These are phyloP conservation scores for Steatornis caripensis DNA, from an alignment of 2,113 vertebrate species.

Conservation along the genomic window DNA sequence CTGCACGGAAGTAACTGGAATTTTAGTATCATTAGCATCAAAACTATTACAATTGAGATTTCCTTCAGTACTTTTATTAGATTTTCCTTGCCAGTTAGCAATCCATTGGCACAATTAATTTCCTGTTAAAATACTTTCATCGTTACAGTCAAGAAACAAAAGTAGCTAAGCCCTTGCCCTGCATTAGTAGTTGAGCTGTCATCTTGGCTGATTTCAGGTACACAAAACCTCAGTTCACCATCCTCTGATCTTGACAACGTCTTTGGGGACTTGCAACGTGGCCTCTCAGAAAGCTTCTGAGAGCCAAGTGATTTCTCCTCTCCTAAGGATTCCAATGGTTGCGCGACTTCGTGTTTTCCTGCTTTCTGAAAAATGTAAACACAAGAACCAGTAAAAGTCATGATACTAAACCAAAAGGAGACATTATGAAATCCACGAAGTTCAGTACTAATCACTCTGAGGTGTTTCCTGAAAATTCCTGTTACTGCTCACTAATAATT, in stretches of 20 bases:
- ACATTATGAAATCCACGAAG: neutral
- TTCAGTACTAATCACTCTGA: neutral
- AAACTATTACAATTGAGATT: neutral
- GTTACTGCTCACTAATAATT: neutral
- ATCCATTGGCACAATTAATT: neutral
- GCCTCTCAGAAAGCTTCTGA: neutral
- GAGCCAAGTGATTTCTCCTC: neutral
- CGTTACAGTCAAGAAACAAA: neutral
- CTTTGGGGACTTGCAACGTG: neutral
- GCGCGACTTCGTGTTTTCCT: neutral
- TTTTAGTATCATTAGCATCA: neutral
- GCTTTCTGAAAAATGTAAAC: conserved; percentile 41
- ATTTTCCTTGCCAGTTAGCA: neutral
- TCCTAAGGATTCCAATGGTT: neutral
- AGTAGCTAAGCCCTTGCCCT: conserved; percentile 41
- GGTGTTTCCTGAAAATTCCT: neutral
- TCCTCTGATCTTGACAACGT: neutral
- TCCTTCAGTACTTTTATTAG: neutral
- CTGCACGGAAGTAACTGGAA: neutral
- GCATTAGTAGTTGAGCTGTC: neutral
- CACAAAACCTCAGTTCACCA: neutral
- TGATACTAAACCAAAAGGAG: neutral
- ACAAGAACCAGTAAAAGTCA: neutral
- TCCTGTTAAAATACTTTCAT: neutral
- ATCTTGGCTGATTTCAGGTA: neutral